Evolutionary conservation across 2,888 invertebrate genomes (phyloP), one percentile per base, ranked within the genome.

Genomic region (Thyatira batis): DNA sequence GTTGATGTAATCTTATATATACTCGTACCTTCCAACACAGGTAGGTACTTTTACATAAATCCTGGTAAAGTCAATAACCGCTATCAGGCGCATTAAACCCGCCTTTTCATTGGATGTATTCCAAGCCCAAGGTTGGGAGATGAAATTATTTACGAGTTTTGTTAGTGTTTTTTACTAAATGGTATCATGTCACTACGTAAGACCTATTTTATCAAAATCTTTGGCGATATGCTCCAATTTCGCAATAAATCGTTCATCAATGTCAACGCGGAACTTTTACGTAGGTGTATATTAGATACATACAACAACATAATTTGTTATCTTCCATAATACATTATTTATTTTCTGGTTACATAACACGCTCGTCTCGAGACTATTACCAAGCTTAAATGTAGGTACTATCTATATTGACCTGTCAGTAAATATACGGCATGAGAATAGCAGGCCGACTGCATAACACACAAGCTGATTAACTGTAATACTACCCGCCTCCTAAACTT

Each of bases 61-160:
- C 72, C 73, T 56, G 61, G 64, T 68, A 57, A 75, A 73, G 80
- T 79, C 81, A 80, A 69, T 69, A 78, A 77, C 77, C 82, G 66
- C 50, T 62, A 61, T 50, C 55, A 53, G 45, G 61, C 48, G 54
- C 63, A 53, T 61, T 60, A 61, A 61, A 63, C 61, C 57, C 59
- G 58, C 45, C 57, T 48, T 57, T 55, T 54, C 43, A 57, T 66
- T 78, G 78, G 73, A 78, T 64, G 55, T 58, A 64, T 60, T 75
- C 73, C 73, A 76, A 74, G 66, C 61, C 50, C 58, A 59, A 69
- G 57, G 53, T 61, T 17, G 39, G 8, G 2, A 33, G n/a, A 39
- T 39, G 39, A 39, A 8, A 17, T 39, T 39, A 39, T 39, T 39
- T 39, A 39, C 39, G 39, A 17, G 5, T 39, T 8, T 39, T 39